Percentiles rank a stretch among this genome's conserved stretches.
These are phyloP conservation scores for Apotomis turbidana DNA, from an alignment of 2,888 invertebrate species.

Conservation along the genomic window DNA sequence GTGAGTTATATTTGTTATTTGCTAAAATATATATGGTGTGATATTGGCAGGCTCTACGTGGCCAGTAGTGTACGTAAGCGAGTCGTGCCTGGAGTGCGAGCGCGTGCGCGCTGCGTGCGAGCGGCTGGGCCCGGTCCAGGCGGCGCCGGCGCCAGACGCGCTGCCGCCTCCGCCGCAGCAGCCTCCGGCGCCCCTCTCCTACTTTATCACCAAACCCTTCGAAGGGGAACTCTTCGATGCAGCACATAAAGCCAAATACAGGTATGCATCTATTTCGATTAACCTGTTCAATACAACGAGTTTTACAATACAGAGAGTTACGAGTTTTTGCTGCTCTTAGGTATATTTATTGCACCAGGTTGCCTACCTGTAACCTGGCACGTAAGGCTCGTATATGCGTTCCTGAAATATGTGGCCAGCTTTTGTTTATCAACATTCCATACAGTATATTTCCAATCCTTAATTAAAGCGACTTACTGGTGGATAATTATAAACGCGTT, in stretches of 20 bases:
- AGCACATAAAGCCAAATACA: constrained; percentile 84
- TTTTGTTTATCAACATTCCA: constrained; percentile 25
- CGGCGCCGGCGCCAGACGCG: constrained; percentile 70
- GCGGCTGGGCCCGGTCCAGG: constrained; percentile 74
- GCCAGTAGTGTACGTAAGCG: constrained; percentile 76
- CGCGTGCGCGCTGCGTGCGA: constrained; percentile 78
- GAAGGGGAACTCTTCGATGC: constrained; percentile 88
- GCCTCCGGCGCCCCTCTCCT: constrained; percentile 68
- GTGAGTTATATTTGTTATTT: background rate
- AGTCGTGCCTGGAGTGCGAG: constrained; percentile 78
- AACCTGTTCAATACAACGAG: too few relatives aligned
- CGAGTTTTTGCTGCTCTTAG: too few relatives aligned
- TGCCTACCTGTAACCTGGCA: constrained; percentile 5
- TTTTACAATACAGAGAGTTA: too few relatives aligned
- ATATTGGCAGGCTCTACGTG: constrained; percentile 69
- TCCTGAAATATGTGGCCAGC: constrained; percentile 4
- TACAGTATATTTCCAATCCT: background rate
- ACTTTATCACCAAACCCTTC: constrained; percentile 88
- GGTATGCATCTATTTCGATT: constrained; percentile 51
- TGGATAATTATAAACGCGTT: background rate
- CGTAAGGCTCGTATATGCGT: constrained; percentile 10
- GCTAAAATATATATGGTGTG: constrained; percentile 17
- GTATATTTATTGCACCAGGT: background rate
- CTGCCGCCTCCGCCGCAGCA: constrained; percentile 69
- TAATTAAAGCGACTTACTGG: constrained; percentile 1